phyloP scores from a whole-genome alignment of 2,113 vertebrate genomes.

The Holacanthus passer region DNA sequence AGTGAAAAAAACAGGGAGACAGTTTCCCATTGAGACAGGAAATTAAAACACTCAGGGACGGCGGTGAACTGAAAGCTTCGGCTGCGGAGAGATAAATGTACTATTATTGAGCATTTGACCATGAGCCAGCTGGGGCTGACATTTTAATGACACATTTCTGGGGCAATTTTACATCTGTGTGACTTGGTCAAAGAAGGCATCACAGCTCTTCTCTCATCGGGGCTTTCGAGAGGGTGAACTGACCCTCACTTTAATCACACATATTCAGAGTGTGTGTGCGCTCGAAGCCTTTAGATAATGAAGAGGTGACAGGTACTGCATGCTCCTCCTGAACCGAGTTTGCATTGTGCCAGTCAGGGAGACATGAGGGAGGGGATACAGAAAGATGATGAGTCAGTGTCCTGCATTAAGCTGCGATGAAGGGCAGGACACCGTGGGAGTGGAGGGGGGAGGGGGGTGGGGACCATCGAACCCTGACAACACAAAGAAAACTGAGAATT shows the following conservation, averaged over 20 bases:
- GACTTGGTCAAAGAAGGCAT: slow-evolving; percentile 10
- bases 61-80: slow-evolving; percentile 17
- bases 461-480: neutral
- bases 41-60: slow-evolving; percentile 29
- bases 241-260: neutral
- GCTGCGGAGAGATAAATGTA: slow-evolving; percentile 26
- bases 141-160: slow-evolving; percentile 52
- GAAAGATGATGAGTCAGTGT: too few species aligned
- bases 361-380: neutral
- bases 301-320: slow-evolving; percentile 6
- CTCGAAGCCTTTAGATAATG: slow-evolving; percentile 14
- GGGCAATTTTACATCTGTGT: slow-evolving; percentile 33
- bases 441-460: too few species aligned
- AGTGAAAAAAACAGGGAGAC: slow-evolving; percentile 3
- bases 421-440: too few species aligned
- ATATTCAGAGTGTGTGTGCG: neutral
- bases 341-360: neutral
- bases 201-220: neutral
- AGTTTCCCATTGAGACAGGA: slow-evolving; percentile 22
- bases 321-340: neutral
- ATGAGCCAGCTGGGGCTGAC: slow-evolving; percentile 26
- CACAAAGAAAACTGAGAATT: slow-evolving; percentile 1
- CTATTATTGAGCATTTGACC: slow-evolving; percentile 45
- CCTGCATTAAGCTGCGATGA: too few species aligned
- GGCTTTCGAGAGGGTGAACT: slow-evolving; percentile 8